Percentiles rank a stretch among this genome's conserved stretches.
These are phyloP conservation scores for Oxytorus armatus DNA, from an alignment of 2,888 invertebrate species.

Conservation along the genomic window DNA sequence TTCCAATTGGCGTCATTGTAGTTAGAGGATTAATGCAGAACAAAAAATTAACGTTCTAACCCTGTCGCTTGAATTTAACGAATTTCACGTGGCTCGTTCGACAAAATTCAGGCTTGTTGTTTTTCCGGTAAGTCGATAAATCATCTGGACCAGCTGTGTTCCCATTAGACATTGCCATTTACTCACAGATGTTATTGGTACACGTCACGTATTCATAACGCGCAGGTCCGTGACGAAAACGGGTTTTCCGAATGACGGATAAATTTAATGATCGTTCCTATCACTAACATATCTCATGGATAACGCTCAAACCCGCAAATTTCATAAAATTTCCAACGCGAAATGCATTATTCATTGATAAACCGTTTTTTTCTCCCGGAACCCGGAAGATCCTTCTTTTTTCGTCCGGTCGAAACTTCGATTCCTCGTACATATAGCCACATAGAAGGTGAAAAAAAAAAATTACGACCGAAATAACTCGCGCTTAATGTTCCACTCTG, in stretches of 20 bases:
- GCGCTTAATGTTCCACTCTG: constrained; percentile 23
- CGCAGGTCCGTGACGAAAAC: constrained; percentile 55
- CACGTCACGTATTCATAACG: constrained; percentile 45
- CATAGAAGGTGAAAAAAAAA: constrained; percentile 52
- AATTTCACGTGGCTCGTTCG: not conserved
- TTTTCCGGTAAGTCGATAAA: not conserved
- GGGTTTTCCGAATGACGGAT: constrained; percentile 47
- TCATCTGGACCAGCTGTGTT: constrained; percentile 24
- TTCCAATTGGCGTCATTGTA: not conserved
- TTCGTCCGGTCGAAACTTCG: not conserved
- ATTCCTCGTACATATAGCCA: not conserved
- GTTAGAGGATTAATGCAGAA: not conserved
- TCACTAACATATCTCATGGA: not conserved
- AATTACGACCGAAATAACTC: constrained; percentile 53
- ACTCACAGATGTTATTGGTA: constrained; percentile 40
- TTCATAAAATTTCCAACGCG: not conserved
- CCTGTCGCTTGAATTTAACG: too few species aligned
- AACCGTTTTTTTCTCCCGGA: constrained; percentile 1
- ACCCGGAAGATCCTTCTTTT: constrained; percentile 8
- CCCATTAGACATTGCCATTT: constrained; percentile 16
- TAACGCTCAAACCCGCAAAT: not conserved
- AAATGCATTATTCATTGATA: not conserved
- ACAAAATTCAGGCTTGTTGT: not conserved
- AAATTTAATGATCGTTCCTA: constrained; percentile 22
- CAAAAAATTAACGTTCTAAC: not conserved